Conservation (phyloP, 2,113 vertebrate genomes). For the Gallinago jamesoni region DNA sequence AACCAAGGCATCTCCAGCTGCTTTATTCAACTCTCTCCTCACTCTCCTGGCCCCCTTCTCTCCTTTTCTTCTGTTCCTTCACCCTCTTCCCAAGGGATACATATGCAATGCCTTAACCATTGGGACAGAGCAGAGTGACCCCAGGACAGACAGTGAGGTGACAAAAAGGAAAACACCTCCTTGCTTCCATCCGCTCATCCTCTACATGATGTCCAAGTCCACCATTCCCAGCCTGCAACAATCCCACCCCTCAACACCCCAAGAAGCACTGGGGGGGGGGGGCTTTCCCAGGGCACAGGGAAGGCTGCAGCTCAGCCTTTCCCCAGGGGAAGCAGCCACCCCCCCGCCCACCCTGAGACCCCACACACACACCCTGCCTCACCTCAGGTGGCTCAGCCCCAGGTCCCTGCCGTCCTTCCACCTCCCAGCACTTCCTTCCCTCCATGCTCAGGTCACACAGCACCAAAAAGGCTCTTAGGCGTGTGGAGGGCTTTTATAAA, state of each 20-base stretch:
- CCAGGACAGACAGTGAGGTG: accelerated
- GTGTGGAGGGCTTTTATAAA: background rate
- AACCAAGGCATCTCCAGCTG: background rate
- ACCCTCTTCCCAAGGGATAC: too few species aligned
- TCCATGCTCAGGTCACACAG: accelerated
- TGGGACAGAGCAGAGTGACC: too few species aligned
- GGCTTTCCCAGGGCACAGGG: background rate
- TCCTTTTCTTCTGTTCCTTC: background rate
- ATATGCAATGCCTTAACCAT: accelerated
- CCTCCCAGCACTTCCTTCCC: accelerated
- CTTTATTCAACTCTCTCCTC: background rate
- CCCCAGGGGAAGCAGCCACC: accelerated
- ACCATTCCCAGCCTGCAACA: background rate
- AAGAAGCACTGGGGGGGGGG: accelerated
- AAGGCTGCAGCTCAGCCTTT: background rate
- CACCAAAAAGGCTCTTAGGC: accelerated
- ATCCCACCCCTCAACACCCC: background rate
- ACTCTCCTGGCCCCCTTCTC: background rate
- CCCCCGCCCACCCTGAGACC: background rate
- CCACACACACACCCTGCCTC: accelerated
- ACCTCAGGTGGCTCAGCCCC: accelerated
- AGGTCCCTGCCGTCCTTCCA: accelerated
- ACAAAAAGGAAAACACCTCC: background rate
- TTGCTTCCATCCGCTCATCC: background rate
- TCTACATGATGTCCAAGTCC: accelerated